phyloP scores from a whole-genome alignment of 1,140 invertebrate species.

The Chrysomallon squamiferum region DNA sequence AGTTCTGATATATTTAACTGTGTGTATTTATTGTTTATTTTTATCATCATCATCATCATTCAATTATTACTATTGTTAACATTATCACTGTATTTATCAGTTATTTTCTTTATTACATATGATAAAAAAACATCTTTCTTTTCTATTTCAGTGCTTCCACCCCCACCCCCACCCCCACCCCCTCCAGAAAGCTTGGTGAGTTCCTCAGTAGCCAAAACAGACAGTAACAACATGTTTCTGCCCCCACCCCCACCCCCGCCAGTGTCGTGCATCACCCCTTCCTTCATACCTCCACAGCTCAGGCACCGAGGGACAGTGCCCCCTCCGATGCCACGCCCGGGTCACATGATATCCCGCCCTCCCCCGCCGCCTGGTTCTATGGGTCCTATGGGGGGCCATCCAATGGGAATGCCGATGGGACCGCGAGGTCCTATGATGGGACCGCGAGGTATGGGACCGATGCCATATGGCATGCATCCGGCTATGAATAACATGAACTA shows the following conservation, averaged over 20 bases:
- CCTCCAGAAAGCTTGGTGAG: conserved; percentile 3
- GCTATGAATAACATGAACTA: background rate
- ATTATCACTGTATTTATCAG: no score
- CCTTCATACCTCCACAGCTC: conserved; percentile 45
- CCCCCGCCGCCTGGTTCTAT: conserved; percentile 7
- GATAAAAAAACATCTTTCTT: background rate
- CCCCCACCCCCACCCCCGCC: conserved; percentile 45
- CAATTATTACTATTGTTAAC: no score
- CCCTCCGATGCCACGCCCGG: conserved; percentile 12
- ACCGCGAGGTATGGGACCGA: conserved; percentile 6
- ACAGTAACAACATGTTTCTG: conserved; percentile 13
- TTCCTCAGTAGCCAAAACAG: background rate
- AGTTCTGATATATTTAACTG: no score
- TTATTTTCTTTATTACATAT: no score
- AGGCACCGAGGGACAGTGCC: conserved; percentile 30
- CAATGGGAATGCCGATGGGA: conserved; percentile 16
- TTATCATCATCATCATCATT: no score
- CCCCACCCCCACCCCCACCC: conserved; percentile 39
- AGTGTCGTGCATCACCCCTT: conserved; percentile 22
- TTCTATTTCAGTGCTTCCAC: conserved; percentile 27
- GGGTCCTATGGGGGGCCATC: background rate
- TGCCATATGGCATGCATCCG: background rate
- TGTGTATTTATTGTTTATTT: no score
- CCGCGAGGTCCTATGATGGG: conserved; percentile 15
- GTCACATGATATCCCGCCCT: conserved; percentile 18